These are phyloP conservation scores for Heterodera filipjevi DNA, from an alignment of 2,888 invertebrate species.

Conservation along the genomic window DNA sequence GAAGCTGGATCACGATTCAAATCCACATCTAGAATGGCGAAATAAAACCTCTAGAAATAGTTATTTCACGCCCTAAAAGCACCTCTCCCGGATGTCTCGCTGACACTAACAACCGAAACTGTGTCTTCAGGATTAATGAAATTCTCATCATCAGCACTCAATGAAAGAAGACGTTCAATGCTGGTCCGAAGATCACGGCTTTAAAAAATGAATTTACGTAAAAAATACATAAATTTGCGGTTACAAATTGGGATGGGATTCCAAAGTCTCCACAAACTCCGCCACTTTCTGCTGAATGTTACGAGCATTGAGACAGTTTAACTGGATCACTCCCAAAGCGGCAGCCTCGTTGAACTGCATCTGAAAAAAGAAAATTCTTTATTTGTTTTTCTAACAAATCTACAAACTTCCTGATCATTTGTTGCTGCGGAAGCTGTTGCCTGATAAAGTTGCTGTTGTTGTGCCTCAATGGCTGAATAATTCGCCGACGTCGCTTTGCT, in stretches of 20 bases:
- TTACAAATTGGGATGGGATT: conserved; percentile 34
- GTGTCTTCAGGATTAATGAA: conserved; percentile 31
- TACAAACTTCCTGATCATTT: background rate
- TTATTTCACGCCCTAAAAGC: background rate
- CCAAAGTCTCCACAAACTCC: conserved; percentile 40
- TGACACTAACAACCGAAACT: conserved; percentile 36
- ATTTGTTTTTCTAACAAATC: background rate
- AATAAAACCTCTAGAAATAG: too few relatives aligned
- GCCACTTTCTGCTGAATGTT: conserved; percentile 37
- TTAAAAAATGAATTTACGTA: background rate
- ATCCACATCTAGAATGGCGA: conserved; percentile 31
- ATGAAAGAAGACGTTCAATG: conserved; percentile 18
- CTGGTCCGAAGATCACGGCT: conserved; percentile 24
- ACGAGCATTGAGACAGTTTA: conserved; percentile 46
- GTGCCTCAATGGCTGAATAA: background rate
- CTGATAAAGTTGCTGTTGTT: background rate
- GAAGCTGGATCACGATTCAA: conserved; percentile 13
- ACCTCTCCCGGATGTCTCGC: conserved; percentile 35
- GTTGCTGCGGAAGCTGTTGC: background rate
- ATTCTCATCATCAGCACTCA: conserved; percentile 32
- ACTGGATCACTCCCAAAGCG: conserved; percentile 42
- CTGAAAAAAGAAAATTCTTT: background rate
- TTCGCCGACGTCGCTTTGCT: background rate
- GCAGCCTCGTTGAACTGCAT: conserved; percentile 23
- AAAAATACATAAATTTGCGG: background rate